Evolutionary conservation across 1,140 invertebrate species (phyloP), one percentile per base, ranked within the genome.

Genomic region (Cydia strobilella): DNA sequence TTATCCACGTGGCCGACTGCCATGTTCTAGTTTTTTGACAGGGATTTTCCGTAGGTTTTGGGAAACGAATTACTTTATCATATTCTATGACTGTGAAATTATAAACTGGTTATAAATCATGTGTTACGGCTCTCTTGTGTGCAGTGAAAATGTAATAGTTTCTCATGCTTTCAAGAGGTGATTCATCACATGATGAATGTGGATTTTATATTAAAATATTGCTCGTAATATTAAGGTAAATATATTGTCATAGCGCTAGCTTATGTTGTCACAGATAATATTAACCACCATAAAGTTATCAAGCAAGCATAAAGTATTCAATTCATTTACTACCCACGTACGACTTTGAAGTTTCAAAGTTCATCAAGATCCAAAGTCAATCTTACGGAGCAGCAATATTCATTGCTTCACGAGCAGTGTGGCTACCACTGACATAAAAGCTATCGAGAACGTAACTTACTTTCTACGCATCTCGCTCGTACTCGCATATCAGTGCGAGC

Each of bases 1-100:
- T n/a, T 20, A 23, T 39, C 5, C 31, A 35, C 65, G 65, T 69
- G 65, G n/a, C 65, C 25, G 63, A 13, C 27, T 35, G 65, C 27
- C 27, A 69, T 35, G 65, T 69, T 35, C 65, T 69, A 69, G 65
- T 69, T 69, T 69, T 69, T 69, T 69, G 65, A 35, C 65, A 69
- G 31, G 65, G 65, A 69, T 69, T 69, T 69, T 69, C 65, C 65
- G 27, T 39, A 10, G 12, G 31, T 69, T 69, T 69, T 39, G 20
- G 63, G 65, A 23, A 59, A n/a, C 27, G 65, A 69, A 69, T 69
- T 69, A 31, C 31, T 69, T 69, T 69, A 69, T 69, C 65, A 42
- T 69, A 69, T 69, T 69, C 65, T 39, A 69, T 69, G 65, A 39
- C 35, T 69, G 65, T 39, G 31, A 35, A 69, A 69, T 69, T 69